A percentile compares a stretch with the other conserved stretches of the same genome.
Evolutionary conservation across 1,140 invertebrate genomes (phyloP).

Genomic region (Lerema accius): DNA sequence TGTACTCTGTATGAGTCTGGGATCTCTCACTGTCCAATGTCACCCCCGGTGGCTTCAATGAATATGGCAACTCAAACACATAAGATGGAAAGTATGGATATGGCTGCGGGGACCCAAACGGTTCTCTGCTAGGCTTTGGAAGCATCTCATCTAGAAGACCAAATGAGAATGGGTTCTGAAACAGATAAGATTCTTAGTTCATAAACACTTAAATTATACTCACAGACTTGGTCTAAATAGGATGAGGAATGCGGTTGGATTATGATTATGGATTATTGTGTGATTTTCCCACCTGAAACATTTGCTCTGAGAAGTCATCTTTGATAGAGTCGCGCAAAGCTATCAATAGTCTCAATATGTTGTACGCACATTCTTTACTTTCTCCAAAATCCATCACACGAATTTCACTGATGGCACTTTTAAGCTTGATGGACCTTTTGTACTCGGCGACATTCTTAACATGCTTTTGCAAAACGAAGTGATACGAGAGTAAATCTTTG

Average conservation of each 20-base stretch:
- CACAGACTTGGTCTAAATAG: background rate
- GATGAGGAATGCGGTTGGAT: no score
- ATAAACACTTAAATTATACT: constrained; percentile 8
- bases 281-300: constrained; percentile 73
- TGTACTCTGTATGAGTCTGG: constrained; percentile 60
- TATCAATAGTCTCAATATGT: constrained; percentile 55
- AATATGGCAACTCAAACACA: constrained; percentile 76
- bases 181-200: constrained; percentile 35
- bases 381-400: constrained; percentile 51
- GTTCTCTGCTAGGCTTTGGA: constrained; percentile 58
- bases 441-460: constrained; percentile 65
- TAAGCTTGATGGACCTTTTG: constrained; percentile 59
- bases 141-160: constrained; percentile 75
- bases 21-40: constrained; percentile 45
- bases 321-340: constrained; percentile 51
- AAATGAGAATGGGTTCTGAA: constrained; percentile 78
- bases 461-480: constrained; percentile 57
- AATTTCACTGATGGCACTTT: constrained; percentile 53
- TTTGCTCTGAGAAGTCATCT: constrained; percentile 54
- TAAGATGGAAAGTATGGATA: constrained; percentile 75
- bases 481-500: constrained; percentile 62
- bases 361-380: constrained; percentile 51
- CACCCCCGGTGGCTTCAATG: constrained; percentile 49
- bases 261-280: no score
- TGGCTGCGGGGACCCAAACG: constrained; percentile 71